Percentiles rank a stretch among this genome's conserved stretches.
phyloP scores from a whole-genome alignment of 2,888 invertebrate genomes.

The Trachelus troglodyta region DNA sequence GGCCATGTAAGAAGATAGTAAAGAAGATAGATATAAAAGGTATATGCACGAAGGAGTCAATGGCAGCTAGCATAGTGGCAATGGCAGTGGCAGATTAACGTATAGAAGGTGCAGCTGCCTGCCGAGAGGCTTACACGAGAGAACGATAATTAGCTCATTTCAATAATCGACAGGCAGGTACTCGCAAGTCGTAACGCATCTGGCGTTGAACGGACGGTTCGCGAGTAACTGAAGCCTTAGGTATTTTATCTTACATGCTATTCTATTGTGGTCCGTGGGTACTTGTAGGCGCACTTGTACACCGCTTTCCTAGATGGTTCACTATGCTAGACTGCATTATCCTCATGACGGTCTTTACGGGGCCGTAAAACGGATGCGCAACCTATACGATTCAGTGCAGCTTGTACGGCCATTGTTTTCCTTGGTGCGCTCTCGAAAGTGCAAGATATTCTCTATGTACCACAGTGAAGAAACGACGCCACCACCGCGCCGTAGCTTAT shows the following conservation, averaged over 20 bases:
- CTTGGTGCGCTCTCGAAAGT: constrained; percentile 1
- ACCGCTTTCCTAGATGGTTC: neutral
- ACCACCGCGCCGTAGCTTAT: neutral
- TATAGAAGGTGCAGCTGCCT: constrained; percentile 51
- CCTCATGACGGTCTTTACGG: constrained; percentile 51
- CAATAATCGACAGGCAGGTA: constrained; percentile 62
- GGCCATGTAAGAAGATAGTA: neutral
- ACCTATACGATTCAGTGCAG: constrained; percentile 38
- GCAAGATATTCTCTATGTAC: neutral
- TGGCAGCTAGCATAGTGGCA: neutral
- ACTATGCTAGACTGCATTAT: constrained; percentile 31
- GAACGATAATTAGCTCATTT: constrained; percentile 66
- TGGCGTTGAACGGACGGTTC: constrained; percentile 41
- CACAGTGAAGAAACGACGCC: neutral
- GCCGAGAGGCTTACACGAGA: constrained; percentile 39
- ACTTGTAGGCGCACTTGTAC: neutral
- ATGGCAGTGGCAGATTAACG: neutral
- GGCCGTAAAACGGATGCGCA: constrained; percentile 53
- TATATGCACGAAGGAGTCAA: neutral
- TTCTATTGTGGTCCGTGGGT: constrained; percentile 8
- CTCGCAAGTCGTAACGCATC: constrained; percentile 55
- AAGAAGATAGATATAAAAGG: neutral
- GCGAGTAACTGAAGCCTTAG: constrained; percentile 11
- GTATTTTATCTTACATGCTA: constrained; percentile 4
- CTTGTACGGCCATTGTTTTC: constrained; percentile 45